These are phyloP conservation scores for Parasteatoda tepidariorum DNA, from an alignment of 1,140 invertebrate genomes.

Conservation along the genomic window DNA sequence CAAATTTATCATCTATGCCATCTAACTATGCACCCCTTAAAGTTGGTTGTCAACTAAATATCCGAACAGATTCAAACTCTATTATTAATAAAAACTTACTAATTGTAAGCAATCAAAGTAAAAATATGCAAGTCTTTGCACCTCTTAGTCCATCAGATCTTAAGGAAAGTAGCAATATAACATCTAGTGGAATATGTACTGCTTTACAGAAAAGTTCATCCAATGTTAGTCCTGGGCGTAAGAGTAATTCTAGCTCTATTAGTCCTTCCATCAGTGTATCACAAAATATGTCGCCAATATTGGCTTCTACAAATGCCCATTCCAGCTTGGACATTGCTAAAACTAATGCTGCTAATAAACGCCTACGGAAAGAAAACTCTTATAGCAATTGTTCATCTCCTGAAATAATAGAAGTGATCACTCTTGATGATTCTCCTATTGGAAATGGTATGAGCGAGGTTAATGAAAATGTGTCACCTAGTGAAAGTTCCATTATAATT, in stretches of 20 bases:
- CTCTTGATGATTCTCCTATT: constrained; percentile 19
- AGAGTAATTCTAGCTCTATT: constrained; percentile 34
- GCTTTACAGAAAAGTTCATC: constrained; percentile 25
- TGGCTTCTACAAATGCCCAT: constrained; percentile 33
- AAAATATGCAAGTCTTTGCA: constrained; percentile 55
- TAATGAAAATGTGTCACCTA: constrained; percentile 48
- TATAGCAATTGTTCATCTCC: constrained; percentile 44
- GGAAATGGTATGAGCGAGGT: constrained; percentile 46
- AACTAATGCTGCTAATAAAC: constrained; percentile 75
- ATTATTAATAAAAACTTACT: constrained; percentile 40
- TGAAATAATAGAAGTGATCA: constrained; percentile 13
- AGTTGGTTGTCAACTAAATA: background rate
- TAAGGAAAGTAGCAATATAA: constrained; percentile 4
- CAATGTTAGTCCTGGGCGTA: constrained; percentile 30
- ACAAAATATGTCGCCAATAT: constrained; percentile 38
- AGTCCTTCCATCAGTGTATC: constrained; percentile 11
- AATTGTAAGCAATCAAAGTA: constrained; percentile 39
- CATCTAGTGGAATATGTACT: constrained; percentile 26
- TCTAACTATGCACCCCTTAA: constrained; percentile 53
- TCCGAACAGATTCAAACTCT: constrained; percentile 13
- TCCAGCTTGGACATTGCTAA: constrained; percentile 69
- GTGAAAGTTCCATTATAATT: constrained; percentile 63
- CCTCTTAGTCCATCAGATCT: constrained; percentile 60
- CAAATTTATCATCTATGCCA: constrained; percentile 48
- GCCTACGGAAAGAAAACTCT: constrained; percentile 72